These are phyloP conservation scores for Reinhardtius hippoglossoides DNA, from an alignment of 2,113 vertebrate genomes.

Conservation along the genomic window DNA sequence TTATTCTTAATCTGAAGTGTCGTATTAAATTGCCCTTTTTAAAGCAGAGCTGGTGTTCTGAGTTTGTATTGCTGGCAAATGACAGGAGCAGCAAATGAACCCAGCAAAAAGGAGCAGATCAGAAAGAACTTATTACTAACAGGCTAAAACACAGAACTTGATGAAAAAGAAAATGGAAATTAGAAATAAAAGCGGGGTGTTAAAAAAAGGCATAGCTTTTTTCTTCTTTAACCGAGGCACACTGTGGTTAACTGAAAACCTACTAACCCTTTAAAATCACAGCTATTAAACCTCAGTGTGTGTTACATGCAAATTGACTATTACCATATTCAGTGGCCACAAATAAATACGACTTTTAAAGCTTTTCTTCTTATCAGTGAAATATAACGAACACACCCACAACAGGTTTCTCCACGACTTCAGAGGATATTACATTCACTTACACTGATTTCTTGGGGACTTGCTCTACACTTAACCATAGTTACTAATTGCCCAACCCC, in stretches of 20 bases:
- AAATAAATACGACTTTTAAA: neutral
- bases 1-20: neutral
- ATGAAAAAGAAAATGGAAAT: constrained; percentile 13
- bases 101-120: neutral
- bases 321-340: neutral
- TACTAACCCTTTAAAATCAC: neutral
- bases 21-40: constrained; percentile 8
- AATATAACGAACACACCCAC: neutral
- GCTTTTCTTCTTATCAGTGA: too few relatives aligned
- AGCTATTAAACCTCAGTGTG: neutral
- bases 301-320: neutral
- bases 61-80: constrained; percentile 3
- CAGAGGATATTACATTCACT: too few relatives aligned
- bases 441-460: too few relatives aligned
- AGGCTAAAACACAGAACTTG: neutral
- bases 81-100: constrained; percentile 4
- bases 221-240: neutral
- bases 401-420: neutral
- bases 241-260: neutral
- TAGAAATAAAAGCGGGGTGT: neutral
- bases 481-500: too few relatives aligned
- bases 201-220: neutral
- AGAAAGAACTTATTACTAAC: constrained; percentile 7
- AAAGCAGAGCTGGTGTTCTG: neutral
- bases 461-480: too few relatives aligned